Conservation (phyloP, 2,113 vertebrate genomes). For the Carlito syrichta region DNA sequence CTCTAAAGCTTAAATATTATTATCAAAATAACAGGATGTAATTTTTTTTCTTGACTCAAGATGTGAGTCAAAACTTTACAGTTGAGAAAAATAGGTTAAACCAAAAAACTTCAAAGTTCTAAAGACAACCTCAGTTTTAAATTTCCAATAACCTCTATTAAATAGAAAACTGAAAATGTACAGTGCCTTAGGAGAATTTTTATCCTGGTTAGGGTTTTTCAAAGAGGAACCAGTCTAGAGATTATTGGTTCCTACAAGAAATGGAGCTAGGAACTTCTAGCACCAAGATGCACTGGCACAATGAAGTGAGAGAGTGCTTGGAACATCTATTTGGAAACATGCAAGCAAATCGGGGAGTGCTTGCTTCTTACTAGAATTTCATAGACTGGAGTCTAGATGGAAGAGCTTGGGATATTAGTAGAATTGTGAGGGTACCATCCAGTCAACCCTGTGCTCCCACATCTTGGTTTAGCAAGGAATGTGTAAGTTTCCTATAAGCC, state of each 20-base stretch:
- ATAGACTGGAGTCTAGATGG: fast-evolving
- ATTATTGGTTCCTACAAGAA: fast-evolving
- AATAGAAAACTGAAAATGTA: no score
- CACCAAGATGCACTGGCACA: no score
- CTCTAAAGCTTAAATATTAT: neutral
- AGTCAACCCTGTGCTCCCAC: fast-evolving
- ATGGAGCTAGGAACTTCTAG: neutral
- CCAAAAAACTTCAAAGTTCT: neutral
- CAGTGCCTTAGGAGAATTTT: neutral
- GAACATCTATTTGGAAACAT: neutral
- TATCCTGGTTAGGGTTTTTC: neutral
- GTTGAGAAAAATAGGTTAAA: neutral
- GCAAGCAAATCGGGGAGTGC: neutral
- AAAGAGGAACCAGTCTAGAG: neutral
- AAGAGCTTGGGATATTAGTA: no score
- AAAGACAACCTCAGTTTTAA: neutral
- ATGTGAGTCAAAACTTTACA: neutral
- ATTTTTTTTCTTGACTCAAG: neutral
- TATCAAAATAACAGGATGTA: neutral
- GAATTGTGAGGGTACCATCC: no score
- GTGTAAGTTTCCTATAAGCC: neutral
- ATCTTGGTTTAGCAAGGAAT: neutral
- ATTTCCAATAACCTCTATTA: neutral
- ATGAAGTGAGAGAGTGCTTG: fast-evolving
- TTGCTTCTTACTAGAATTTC: neutral